Conservation (phyloP, 37 sponge, comb jelly and placozoan genomes). For the Cladorhizidae sp. region DNA sequence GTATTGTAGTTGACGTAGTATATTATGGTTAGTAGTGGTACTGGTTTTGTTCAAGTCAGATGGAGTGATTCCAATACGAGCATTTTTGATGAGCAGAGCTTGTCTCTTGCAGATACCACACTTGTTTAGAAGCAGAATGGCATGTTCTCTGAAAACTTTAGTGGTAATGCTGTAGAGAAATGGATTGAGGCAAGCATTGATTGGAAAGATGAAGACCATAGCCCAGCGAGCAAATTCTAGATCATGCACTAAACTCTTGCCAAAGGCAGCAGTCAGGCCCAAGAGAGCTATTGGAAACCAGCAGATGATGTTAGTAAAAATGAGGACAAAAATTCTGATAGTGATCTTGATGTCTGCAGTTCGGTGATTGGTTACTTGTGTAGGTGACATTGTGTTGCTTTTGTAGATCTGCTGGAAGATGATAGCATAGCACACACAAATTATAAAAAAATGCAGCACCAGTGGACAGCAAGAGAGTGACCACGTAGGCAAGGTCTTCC, state of each 20-base stretch:
- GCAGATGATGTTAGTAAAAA: constrained; percentile 74
- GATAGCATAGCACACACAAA: constrained; percentile 40
- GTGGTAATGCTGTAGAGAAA: constrained; percentile 77
- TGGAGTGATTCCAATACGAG: constrained; percentile 1
- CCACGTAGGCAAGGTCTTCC: constrained; percentile 34
- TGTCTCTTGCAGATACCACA: constrained; percentile 22
- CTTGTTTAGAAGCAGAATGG: constrained; percentile 29
- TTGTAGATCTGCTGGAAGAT: constrained; percentile 37
- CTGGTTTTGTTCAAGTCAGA: background rate
- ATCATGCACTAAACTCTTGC: constrained; percentile 26
- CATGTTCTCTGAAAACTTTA: constrained; percentile 57
- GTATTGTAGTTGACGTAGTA: background rate
- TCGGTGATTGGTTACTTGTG: background rate
- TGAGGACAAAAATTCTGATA: constrained; percentile 62
- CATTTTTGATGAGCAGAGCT: background rate
- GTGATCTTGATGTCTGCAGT: constrained; percentile 51
- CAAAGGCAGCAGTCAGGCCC: constrained; percentile 56
- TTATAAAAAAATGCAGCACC: constrained; percentile 52
- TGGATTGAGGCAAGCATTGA: constrained; percentile 84
- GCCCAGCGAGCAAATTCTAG: constrained; percentile 50
- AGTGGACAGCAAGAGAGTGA: constrained; percentile 35
- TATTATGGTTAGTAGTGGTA: too few relatives aligned
- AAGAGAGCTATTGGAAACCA: constrained; percentile 89
- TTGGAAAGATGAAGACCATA: constrained; percentile 79
- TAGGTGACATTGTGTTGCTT: background rate